Conservation (phyloP, 2,888 invertebrate species). For the Ypsolopha scabrella region DNA sequence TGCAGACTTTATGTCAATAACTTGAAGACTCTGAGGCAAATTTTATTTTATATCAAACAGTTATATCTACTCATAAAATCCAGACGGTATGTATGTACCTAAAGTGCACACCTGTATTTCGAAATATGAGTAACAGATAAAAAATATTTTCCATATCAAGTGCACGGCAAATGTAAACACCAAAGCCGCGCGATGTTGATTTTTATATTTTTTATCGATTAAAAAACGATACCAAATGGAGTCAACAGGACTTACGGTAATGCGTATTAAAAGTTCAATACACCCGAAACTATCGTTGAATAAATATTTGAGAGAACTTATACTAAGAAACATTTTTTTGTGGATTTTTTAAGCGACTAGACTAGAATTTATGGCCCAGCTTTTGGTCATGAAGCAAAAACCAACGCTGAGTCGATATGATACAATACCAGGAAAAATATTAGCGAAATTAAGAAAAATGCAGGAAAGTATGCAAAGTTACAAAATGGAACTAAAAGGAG, state of each 20-base stretch:
- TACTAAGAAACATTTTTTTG: neutral
- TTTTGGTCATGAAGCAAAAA: no score
- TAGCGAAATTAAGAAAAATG: no score
- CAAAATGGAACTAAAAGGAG: no score
- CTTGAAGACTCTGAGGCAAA: no score
- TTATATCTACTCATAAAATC: no score
- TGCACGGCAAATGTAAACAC: slow-evolving; percentile 42
- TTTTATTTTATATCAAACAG: no score
- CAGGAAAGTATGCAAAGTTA: no score
- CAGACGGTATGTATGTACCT: slow-evolving; percentile 15
- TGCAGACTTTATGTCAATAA: no score
- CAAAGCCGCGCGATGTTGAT: slow-evolving; percentile 38
- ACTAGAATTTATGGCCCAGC: no score
- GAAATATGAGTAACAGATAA: slow-evolving; percentile 19
- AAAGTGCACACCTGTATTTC: slow-evolving; percentile 46
- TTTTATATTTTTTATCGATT: slow-evolving; percentile 50
- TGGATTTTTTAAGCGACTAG: neutral
- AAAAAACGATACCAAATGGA: slow-evolving; percentile 27
- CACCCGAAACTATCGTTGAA: slow-evolving; percentile 27
- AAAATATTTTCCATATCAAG: slow-evolving; percentile 56
- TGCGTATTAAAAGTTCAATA: slow-evolving; percentile 37
- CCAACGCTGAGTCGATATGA: no score
- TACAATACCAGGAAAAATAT: no score
- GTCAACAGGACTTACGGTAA: slow-evolving; percentile 25
- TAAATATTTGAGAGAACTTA: slow-evolving; percentile 33